phyloP scores from a whole-genome alignment of 1,140 invertebrate species.

The Hestina assimilis region DNA sequence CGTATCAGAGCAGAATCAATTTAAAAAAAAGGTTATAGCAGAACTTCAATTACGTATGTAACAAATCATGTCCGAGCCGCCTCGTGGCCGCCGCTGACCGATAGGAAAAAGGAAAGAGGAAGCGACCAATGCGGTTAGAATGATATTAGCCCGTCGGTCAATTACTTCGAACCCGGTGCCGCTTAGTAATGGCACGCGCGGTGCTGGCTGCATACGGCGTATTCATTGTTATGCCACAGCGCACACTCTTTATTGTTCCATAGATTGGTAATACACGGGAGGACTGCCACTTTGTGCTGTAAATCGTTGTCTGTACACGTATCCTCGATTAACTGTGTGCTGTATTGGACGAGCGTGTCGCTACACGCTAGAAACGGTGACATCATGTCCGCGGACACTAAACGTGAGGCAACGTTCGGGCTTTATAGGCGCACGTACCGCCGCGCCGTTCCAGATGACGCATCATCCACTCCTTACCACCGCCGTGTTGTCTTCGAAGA shows the following conservation, averaged over 20 bases:
- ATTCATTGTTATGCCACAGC: slow-evolving; percentile 63
- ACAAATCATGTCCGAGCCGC: slow-evolving; percentile 10
- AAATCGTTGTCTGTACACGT: slow-evolving; percentile 74
- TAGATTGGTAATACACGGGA: slow-evolving; percentile 75
- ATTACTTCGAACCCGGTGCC: slow-evolving; percentile 64
- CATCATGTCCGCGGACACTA: slow-evolving; percentile 72
- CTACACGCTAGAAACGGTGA: slow-evolving; percentile 62
- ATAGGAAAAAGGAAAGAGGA: slow-evolving; percentile 78
- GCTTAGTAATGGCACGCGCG: slow-evolving; percentile 70
- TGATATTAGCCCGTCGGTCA: slow-evolving; percentile 73
- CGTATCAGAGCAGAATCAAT: not conserved
- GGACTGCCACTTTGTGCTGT: slow-evolving; percentile 72
- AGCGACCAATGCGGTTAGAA: slow-evolving; percentile 70
- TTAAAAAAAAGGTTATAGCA: slow-evolving; percentile 4
- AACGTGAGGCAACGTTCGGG: slow-evolving; percentile 48
- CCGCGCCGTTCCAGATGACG: slow-evolving; percentile 32
- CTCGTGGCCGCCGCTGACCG: slow-evolving; percentile 56
- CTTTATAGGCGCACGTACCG: slow-evolving; percentile 32
- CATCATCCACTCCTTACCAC: slow-evolving; percentile 22
- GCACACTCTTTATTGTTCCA: slow-evolving; percentile 73
- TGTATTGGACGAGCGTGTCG: slow-evolving; percentile 48
- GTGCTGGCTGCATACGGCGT: slow-evolving; percentile 60
- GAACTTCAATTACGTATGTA: slow-evolving; percentile 16
- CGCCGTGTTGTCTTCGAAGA: slow-evolving; percentile 1
- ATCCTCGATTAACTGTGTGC: slow-evolving; percentile 56